Evolutionary conservation across 2,797 vertebrate genomes (phyloP).

Genomic region (Lepilemur ruficaudatus): DNA sequence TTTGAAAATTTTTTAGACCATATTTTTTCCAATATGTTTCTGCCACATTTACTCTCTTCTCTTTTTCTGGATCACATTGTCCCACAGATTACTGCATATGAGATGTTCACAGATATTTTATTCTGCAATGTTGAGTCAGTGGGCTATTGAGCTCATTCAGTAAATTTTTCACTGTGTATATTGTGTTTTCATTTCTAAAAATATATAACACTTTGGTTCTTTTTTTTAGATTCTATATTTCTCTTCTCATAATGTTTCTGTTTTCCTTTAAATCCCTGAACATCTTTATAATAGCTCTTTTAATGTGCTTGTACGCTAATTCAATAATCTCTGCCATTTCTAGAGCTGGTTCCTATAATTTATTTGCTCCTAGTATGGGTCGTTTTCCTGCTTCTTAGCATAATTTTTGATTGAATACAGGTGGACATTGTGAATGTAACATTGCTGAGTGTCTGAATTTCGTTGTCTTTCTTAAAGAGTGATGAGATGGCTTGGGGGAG

Average conservation of each 20-base stretch:
- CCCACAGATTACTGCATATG: not conserved
- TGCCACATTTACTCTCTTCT: not conserved
- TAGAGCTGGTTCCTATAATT: not conserved
- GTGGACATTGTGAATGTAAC: not conserved
- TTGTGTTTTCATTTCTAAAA: constrained; percentile 12
- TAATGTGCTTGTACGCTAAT: not conserved
- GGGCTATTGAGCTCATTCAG: not conserved
- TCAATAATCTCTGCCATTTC: not conserved
- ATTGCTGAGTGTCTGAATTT: not conserved
- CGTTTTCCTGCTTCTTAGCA: not conserved
- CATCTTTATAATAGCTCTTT: not conserved
- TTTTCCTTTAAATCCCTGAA: not conserved
- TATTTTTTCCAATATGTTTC: not conserved
- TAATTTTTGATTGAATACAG: not conserved
- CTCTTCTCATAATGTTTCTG: not conserved
- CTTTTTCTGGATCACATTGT: not conserved
- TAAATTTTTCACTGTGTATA: not conserved
- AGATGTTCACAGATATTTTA: not conserved
- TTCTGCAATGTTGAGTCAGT: not conserved
- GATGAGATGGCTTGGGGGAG: not conserved
- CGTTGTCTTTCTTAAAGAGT: not conserved
- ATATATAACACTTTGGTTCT: not conserved
- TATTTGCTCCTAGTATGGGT: not conserved
- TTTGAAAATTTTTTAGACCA: not conserved
- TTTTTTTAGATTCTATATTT: not conserved